These are phyloP conservation scores for Alethe diademata DNA, from an alignment of 2,113 vertebrate genomes.

Conservation along the genomic window DNA sequence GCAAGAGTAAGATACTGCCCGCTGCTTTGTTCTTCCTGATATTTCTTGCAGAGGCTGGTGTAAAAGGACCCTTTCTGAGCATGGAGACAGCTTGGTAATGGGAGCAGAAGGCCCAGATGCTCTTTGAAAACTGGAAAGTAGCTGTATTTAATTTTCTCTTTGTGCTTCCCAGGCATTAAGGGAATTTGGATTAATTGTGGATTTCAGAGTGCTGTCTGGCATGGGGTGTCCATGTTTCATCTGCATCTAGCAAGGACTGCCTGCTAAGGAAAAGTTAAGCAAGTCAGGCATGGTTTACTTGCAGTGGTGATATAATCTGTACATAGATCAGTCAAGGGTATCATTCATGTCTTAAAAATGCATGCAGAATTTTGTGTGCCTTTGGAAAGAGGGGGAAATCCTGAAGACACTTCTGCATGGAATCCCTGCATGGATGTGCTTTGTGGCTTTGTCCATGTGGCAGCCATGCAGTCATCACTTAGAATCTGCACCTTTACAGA, in stretches of 20 bases:
- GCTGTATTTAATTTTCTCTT: background rate
- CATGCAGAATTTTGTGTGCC: background rate
- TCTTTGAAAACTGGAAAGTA: background rate
- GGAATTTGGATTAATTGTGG: background rate
- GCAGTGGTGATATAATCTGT: background rate
- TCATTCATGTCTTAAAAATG: background rate
- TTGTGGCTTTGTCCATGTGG: background rate
- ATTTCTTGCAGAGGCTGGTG: background rate
- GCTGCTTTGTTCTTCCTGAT: background rate
- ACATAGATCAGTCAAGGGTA: background rate
- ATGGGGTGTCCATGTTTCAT: background rate
- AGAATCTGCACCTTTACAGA: background rate
- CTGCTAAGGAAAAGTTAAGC: background rate
- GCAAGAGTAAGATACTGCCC: fast-evolving
- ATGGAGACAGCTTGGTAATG: background rate
- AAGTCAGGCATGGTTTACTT: background rate
- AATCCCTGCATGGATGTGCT: fast-evolving
- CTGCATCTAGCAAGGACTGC: background rate
- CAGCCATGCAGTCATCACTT: background rate
- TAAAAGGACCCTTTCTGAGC: background rate
- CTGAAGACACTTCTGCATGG: background rate
- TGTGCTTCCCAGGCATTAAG: background rate
- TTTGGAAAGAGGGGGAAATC: background rate
- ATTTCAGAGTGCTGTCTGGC: background rate
- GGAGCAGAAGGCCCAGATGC: background rate